Percentiles rank a stretch among this genome's conserved stretches.
Conservation (phyloP, 2,113 vertebrate species). For the Platichthys stellatus region DNA sequence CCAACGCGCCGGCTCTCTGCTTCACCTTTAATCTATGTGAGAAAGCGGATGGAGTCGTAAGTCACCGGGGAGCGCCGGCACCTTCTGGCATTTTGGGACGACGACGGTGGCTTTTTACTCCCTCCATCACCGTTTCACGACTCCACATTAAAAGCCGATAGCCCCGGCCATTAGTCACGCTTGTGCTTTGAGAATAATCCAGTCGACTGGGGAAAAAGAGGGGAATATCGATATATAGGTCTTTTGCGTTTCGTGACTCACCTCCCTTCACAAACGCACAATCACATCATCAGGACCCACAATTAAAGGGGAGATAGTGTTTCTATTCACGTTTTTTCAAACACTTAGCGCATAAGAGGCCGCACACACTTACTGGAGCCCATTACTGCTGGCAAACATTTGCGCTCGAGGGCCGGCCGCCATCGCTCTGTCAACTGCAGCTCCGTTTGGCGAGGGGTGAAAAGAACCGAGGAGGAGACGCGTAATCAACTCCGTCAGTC, state of each 20-base stretch:
- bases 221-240: conserved; percentile 14
- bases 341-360: conserved; percentile 24
- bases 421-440: conserved; percentile 63
- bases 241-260: neutral
- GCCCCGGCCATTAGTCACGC: conserved; percentile 33
- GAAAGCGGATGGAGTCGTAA: conserved; percentile 46
- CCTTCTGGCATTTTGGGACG: conserved; percentile 62
- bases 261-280: conserved; percentile 6
- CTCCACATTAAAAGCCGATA: conserved; percentile 55
- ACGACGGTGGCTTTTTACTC: conserved; percentile 43
- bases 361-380: conserved; percentile 46
- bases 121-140: conserved; percentile 33
- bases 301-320: conserved; percentile 13
- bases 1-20: conserved; percentile 43
- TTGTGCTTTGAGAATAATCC: conserved; percentile 39
- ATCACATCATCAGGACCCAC: neutral
- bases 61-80: conserved; percentile 29
- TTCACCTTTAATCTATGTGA: conserved; percentile 67
- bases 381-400: conserved; percentile 73
- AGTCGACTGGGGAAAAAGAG: conserved; percentile 25
- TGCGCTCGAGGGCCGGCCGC: conserved; percentile 42
- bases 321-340: conserved; percentile 21
- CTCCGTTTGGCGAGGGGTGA: conserved; percentile 59
- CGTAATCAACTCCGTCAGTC: conserved; percentile 52
- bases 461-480: conserved; percentile 51